Evolutionary conservation across 2,113 vertebrate genomes (phyloP).

Genomic region (Actenoides hombroni): DNA sequence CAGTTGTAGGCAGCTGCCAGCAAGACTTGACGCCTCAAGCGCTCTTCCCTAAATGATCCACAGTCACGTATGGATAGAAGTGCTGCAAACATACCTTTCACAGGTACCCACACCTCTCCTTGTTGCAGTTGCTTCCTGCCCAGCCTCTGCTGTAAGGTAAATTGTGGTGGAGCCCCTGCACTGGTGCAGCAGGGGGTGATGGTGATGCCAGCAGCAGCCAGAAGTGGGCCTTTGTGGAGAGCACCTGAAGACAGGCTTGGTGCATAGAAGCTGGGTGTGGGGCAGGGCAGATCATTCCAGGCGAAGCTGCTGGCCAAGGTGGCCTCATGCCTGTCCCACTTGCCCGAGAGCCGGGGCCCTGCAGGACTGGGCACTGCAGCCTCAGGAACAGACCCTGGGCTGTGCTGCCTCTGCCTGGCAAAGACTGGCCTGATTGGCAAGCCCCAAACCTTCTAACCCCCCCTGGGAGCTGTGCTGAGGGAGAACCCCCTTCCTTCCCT

Average conservation of each 20-base stretch:
- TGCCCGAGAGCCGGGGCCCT: background rate
- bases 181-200: background rate
- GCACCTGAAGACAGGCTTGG: background rate
- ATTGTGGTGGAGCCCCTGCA: background rate
- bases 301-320: background rate
- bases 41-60: rapidly evolving
- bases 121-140: background rate
- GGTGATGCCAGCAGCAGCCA: too few relatives aligned
- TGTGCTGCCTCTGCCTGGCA: background rate
- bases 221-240: too few relatives aligned
- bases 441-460: background rate
- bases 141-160: background rate
- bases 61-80: background rate
- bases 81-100: rapidly evolving
- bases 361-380: background rate
- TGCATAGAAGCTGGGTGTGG: rapidly evolving
- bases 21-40: background rate
- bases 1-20: background rate
- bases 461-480: background rate
- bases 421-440: background rate
- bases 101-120: background rate
- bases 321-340: background rate
- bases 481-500: background rate
- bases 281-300: rapidly evolving
- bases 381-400: background rate